A percentile compares a stretch with the other conserved stretches of the same genome.
phyloP scores from a whole-genome alignment of 2,797 vertebrate genomes.

The Acipenser oxyrinchus region DNA sequence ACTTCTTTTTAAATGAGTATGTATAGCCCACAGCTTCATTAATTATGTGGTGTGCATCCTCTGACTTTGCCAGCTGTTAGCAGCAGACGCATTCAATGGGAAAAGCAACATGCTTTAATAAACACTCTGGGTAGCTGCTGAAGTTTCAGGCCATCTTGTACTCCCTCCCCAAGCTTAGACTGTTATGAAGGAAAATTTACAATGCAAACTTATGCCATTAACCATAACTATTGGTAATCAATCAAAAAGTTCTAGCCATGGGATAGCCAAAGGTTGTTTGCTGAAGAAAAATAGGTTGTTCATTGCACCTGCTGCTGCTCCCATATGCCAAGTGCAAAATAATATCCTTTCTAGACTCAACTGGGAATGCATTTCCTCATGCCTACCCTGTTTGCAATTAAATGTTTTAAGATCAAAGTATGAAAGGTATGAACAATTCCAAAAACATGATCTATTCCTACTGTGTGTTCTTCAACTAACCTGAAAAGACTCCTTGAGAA shows the following conservation, averaged over 20 bases:
- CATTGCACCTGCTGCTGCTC: background rate
- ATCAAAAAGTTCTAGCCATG: constrained; percentile 14
- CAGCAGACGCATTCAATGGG: constrained; percentile 33
- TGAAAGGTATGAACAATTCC: no score
- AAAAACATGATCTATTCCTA: no score
- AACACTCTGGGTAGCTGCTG: constrained; percentile 33
- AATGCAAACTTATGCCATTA: constrained; percentile 15
- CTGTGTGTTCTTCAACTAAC: no score
- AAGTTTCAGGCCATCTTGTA: constrained; percentile 17
- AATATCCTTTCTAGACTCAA: no score
- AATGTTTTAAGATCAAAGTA: no score
- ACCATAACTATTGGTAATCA: constrained; percentile 19
- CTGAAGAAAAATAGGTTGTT: constrained; percentile 10
- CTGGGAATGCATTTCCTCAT: no score
- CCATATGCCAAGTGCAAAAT: background rate
- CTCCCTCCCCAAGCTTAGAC: constrained; percentile 1
- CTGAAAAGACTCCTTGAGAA: no score
- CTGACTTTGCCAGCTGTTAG: constrained; percentile 48
- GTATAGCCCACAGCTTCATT: constrained; percentile 71
- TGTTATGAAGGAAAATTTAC: background rate
- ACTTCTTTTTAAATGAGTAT: constrained; percentile 52
- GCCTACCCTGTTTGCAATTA: no score
- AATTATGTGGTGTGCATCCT: constrained; percentile 57
- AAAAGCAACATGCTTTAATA: constrained; percentile 44
- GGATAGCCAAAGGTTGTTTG: constrained; percentile 8